These are phyloP conservation scores for Pecten maximus DNA, from an alignment of 2,888 invertebrate genomes.

Conservation along the genomic window DNA sequence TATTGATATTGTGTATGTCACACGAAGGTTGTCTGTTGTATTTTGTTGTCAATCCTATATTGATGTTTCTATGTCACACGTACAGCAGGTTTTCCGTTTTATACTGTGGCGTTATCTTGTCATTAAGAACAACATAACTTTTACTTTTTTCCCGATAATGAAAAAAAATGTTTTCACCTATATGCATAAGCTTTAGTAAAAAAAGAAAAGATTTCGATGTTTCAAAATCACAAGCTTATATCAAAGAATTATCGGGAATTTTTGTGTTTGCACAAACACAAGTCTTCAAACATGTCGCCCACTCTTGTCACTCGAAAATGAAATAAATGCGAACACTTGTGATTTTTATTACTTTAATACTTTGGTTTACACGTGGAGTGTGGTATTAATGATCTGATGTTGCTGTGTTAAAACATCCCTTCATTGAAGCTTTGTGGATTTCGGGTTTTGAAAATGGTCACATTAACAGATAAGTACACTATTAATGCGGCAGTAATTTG, in stretches of 20 bases:
- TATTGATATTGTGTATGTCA: too few species aligned
- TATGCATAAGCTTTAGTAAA: too few species aligned
- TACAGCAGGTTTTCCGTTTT: too few species aligned
- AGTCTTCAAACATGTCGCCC: background rate
- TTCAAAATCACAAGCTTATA: background rate
- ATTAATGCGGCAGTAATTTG: conserved; percentile 18
- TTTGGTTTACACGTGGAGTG: background rate
- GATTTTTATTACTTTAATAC: conserved; percentile 24
- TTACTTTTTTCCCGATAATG: too few species aligned
- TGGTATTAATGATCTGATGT: conserved; percentile 1
- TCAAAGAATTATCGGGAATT: background rate
- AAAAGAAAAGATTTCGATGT: background rate
- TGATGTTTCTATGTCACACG: too few species aligned
- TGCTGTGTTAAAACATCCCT: background rate
- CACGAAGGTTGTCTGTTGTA: too few species aligned
- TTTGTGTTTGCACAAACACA: background rate
- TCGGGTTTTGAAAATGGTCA: background rate
- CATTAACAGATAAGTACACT: conserved; percentile 15
- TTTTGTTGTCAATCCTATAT: too few species aligned
- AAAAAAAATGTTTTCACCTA: too few species aligned
- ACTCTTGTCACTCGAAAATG: background rate
- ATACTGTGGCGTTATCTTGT: too few species aligned
- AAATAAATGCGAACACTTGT: conserved; percentile 33
- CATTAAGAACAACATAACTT: too few species aligned
- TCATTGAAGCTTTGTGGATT: conserved; percentile 4